Base-by-base conservation (phyloP, 2,113 vertebrate species). In the Myotis brandtii region DNA sequence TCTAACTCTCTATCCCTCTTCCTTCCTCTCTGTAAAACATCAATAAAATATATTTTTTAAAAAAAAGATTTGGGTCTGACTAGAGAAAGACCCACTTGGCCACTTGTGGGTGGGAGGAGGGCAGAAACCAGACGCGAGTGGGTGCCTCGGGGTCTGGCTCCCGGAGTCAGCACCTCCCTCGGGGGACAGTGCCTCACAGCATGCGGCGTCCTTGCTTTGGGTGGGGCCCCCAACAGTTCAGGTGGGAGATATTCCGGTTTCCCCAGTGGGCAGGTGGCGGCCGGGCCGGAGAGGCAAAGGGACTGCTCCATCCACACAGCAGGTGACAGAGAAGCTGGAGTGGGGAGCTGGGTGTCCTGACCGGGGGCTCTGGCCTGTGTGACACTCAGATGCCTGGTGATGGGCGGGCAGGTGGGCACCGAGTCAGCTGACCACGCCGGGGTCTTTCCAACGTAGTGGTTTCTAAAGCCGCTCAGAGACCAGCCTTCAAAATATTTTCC, bases 241-340 rank as follows among this genome's bases (percentile, higher is more conserved):
- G 34, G 9, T 1, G 66, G 52, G 67, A 12, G 27, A 14, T 11
- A 9, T 5, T 17, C 5, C 0, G 6, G 2, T 10, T 56, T 20
- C 48, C 20, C 25, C 25, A 16, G 12, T 30, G 23, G 16, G 7
- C 5, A 48, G 70, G 6, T 4, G 20, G 82, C 46, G 76, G 46
- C 37, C 34, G 5, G 50, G 34, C 34, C 30, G 2, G 54, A 70
- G 18, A 30, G 62, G 25, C 4, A 9, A 30, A 37, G 79, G 54
- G 85, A 4, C 50, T 12, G 23, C 81, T 34, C 23, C 1, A 0
- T 14, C 64, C 89, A 21, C 69, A 6, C 14, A 6, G 69, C 23
- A 25, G 32, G 40, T 6, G 76, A 37, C 50, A 40, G n/a, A 32
- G 52, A 30, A 23, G 43, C 34, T 59, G 48, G 64, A 3, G 30